Evolutionary conservation across 1,140 invertebrate species (phyloP), one percentile per base, ranked within the genome.

Genomic region (Caenorhabditis latens): DNA sequence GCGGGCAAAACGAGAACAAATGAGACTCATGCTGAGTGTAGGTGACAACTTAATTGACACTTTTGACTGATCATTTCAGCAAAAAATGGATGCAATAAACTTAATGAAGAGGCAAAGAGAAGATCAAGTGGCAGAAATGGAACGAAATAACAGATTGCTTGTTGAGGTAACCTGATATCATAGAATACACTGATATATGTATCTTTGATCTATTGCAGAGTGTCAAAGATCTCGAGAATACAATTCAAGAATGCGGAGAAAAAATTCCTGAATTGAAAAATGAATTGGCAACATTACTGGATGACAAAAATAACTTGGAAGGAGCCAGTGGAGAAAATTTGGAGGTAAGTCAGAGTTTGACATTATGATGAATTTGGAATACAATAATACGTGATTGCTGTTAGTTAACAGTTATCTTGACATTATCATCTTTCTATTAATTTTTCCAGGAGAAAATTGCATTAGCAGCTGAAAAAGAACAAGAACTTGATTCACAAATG

Each of bases 21-120:
- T 79, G 46, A 79, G 42, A 24, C 8, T 9, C 24, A 14, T 14
- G 2, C 7, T 79, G 71, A 40, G 24, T 14, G 71, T 79, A 79
- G 8, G 43, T 79, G 71, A 79, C 71, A 79, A 79, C 71, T 32
- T 50, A 50, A 50, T 79, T 79, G 71, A 50, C 46, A 79, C 13
- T 50, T 79, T 50, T 79, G 46, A 79, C 24, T 13, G n/a, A 79
- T 50, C 11, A 50, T 21, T 79, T 48, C n/a, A 79, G 71, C 46
- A 79, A 79, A 79, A 53, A 53, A 50, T 24, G 8, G 16, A 53
- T 19, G 13, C 50, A n/a, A n/a, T 79, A 11, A 21, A 42, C 0
- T 4, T n/a, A 50, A 21, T 14, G 2, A 6, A n/a, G 13, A 43
- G 7, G 19, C 21, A 79, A 43, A 4, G 14, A 21, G 71, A 50